These are phyloP conservation scores for Laticauda colubrina DNA, from an alignment of 2,113 vertebrate genomes.

Conservation along the genomic window DNA sequence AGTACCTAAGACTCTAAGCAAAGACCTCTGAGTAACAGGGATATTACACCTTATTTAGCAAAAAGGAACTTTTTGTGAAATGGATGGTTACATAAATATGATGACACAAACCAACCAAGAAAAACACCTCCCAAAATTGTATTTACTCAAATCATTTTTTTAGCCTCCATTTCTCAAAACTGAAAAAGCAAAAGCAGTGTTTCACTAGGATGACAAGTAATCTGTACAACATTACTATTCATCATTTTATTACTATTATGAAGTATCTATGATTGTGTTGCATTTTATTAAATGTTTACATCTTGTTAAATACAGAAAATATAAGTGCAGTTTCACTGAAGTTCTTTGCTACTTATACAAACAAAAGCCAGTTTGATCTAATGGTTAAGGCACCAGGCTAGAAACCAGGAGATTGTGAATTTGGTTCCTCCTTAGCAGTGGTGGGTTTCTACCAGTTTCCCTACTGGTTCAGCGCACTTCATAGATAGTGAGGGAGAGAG, in stretches of 20 bases:
- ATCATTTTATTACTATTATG: background rate
- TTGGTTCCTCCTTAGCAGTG: background rate
- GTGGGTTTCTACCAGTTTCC: too few species aligned
- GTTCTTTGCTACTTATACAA: background rate
- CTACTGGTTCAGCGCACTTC: too few species aligned
- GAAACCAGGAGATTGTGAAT: background rate
- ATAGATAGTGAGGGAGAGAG: too few species aligned
- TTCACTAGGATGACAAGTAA: background rate
- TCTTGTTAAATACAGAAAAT: background rate
- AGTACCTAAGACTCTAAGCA: background rate
- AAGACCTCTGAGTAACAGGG: background rate
- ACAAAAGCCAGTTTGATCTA: background rate
- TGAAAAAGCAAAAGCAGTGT: background rate
- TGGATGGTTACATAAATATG: background rate
- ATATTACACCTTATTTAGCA: background rate
- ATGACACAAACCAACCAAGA: background rate
- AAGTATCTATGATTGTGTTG: background rate
- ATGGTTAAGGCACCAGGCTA: background rate
- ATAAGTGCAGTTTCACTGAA: background rate
- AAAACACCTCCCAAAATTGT: background rate
- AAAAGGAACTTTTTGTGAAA: background rate
- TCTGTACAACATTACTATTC: background rate
- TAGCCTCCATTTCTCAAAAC: background rate
- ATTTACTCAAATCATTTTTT: background rate
- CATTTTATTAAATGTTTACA: background rate